Percentiles rank a stretch among this genome's conserved stretches.
phyloP scores from a whole-genome alignment of 2,113 vertebrate species.

The Perca fluviatilis region DNA sequence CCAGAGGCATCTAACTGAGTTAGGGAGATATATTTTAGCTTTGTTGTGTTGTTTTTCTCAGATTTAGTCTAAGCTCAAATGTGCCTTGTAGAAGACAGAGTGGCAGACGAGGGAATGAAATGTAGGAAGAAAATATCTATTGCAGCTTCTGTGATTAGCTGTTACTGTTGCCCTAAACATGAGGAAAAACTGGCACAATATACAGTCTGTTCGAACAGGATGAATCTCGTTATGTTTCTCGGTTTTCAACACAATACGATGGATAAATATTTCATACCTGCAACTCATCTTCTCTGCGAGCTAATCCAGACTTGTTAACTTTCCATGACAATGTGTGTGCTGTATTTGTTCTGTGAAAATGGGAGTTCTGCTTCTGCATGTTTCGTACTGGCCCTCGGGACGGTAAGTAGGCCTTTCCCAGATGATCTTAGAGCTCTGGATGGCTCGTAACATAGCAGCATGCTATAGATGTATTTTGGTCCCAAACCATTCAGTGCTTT shows the following conservation, averaged over 20 bases:
- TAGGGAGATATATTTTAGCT: constrained; percentile 41
- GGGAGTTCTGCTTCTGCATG: neutral
- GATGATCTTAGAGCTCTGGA: no score
- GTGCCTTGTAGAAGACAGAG: constrained; percentile 41
- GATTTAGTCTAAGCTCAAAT: constrained; percentile 8
- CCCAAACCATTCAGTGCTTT: no score
- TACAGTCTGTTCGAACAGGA: neutral
- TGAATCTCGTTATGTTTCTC: constrained; percentile 38
- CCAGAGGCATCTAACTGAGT: constrained; percentile 40
- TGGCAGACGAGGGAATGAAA: constrained; percentile 25
- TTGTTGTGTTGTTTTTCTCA: constrained; percentile 45
- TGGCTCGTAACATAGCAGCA: no score
- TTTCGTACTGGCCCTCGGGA: no score
- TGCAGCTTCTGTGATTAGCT: constrained; percentile 24
- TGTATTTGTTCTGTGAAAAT: constrained; percentile 11
- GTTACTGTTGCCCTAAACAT: constrained; percentile 21
- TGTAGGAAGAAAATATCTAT: constrained; percentile 37
- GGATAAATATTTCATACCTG: constrained; percentile 57
- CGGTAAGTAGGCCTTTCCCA: no score
- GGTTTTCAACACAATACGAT: constrained; percentile 47
- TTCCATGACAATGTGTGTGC: constrained; percentile 22
- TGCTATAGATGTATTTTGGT: no score
- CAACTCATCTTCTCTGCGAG: constrained; percentile 27
- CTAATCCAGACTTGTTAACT: constrained; percentile 31
- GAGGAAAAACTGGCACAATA: constrained; percentile 18